Conservation (phyloP, 2,797 vertebrate species). For the Pseudomugil gertrudae region DNA sequence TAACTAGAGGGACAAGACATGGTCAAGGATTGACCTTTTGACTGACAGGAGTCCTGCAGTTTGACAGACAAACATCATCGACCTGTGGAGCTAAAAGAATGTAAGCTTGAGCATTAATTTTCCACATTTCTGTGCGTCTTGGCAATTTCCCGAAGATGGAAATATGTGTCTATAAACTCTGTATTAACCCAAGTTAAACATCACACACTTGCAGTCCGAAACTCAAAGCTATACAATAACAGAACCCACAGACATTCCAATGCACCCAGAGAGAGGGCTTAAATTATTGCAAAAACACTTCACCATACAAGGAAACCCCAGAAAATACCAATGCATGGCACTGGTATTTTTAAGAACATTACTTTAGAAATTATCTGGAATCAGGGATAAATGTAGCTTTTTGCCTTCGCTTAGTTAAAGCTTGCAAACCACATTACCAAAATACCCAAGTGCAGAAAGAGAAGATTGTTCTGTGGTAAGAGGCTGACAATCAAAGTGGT, state of each 20-base stretch:
- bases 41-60: slow-evolving; percentile 57
- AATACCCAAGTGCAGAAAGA: slow-evolving; percentile 67
- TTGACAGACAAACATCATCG: slow-evolving; percentile 59
- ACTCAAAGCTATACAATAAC: slow-evolving; percentile 74
- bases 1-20: slow-evolving; percentile 47
- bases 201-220: slow-evolving; percentile 65
- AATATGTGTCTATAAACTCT: slow-evolving; percentile 49
- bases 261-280: slow-evolving; percentile 66
- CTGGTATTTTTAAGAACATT: slow-evolving; percentile 60
- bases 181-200: slow-evolving; percentile 75
- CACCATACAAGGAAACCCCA: slow-evolving; percentile 47
- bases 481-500: slow-evolving; percentile 69
- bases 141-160: slow-evolving; percentile 52
- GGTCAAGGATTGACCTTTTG: slow-evolving; percentile 68
- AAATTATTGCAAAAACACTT: slow-evolving; percentile 72
- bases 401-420: slow-evolving; percentile 41
- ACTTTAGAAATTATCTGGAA: slow-evolving; percentile 48
- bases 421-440: slow-evolving; percentile 64
- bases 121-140: slow-evolving; percentile 54
- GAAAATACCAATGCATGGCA: slow-evolving; percentile 36
- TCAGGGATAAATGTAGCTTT: slow-evolving; percentile 35
- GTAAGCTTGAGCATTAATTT: slow-evolving; percentile 52
- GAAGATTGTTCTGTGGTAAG: slow-evolving; percentile 62
- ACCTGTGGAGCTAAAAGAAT: slow-evolving; percentile 37
- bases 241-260: slow-evolving; percentile 67